Percentiles rank a stretch among this genome's conserved stretches.
Conservation (phyloP, 2,113 vertebrate species). For the Hemichromis elongatus region DNA sequence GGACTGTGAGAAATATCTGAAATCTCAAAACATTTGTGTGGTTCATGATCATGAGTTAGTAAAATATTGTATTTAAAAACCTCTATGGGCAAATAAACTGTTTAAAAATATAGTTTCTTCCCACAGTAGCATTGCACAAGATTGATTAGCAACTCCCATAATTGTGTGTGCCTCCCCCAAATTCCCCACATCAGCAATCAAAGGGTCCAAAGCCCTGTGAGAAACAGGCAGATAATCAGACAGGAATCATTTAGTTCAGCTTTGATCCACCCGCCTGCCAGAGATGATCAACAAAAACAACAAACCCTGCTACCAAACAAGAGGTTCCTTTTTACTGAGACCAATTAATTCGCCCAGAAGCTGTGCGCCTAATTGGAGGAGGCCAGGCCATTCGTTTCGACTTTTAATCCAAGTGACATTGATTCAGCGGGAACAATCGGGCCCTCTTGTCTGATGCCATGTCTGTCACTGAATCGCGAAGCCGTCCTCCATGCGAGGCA, state of each 20-base stretch:
- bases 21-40: background rate
- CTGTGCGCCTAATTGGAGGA: slow-evolving; percentile 60
- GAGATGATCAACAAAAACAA: slow-evolving; percentile 65
- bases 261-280: slow-evolving; percentile 72
- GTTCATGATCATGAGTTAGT: background rate
- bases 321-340: slow-evolving; percentile 52
- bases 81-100: background rate
- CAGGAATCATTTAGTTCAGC: slow-evolving; percentile 73
- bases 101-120: background rate
- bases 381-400: slow-evolving; percentile 55
- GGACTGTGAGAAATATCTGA: background rate
- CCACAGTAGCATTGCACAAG: background rate
- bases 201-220: slow-evolving; percentile 48
- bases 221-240: slow-evolving; percentile 72
- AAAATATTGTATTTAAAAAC: background rate
- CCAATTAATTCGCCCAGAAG: slow-evolving; percentile 60
- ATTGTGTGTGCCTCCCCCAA: background rate
- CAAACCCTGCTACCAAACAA: slow-evolving; percentile 45
- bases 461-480: slow-evolving; percentile 45
- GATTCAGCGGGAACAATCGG: slow-evolving; percentile 62
- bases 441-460: slow-evolving; percentile 52
- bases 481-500: slow-evolving; percentile 34
- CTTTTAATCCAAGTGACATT: slow-evolving; percentile 72
- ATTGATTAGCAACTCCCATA: background rate
- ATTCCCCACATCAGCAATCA: slow-evolving; percentile 32